Percentiles rank a stretch among this genome's conserved stretches.
phyloP scores from a whole-genome alignment of 1,140 invertebrate genomes.

The Ectropis grisescens region DNA sequence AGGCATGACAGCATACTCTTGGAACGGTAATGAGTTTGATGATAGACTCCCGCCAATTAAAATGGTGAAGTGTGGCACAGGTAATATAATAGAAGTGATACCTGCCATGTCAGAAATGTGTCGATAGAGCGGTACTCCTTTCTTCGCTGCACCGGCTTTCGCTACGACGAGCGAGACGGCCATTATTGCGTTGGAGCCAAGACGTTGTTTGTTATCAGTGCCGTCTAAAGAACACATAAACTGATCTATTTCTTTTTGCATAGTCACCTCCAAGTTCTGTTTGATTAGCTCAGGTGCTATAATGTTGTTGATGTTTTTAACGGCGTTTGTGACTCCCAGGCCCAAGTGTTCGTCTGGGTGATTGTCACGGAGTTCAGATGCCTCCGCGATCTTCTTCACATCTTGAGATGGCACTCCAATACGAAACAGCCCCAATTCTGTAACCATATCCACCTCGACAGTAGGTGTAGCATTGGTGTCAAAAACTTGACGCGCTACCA shows the following conservation, averaged over 20 bases:
- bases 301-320: constrained; percentile 90
- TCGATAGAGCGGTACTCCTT: constrained; percentile 85
- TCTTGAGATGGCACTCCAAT: constrained; percentile 97
- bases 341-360: constrained; percentile 90
- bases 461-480: constrained; percentile 98
- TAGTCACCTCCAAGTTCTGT: constrained; percentile 85
- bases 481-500: constrained; percentile 95
- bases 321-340: constrained; percentile 92
- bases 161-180: constrained; percentile 94
- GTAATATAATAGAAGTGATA: constrained; percentile 90
- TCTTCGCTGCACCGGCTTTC: constrained; percentile 96
- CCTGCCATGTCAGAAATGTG: constrained; percentile 95
- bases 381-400: constrained; percentile 93
- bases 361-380: constrained; percentile 93
- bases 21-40: constrained; percentile 97
- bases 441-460: constrained; percentile 92
- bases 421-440: constrained; percentile 88
- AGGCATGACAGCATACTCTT: constrained; percentile 95
- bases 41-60: constrained; percentile 98
- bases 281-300: constrained; percentile 90
- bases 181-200: constrained; percentile 97
- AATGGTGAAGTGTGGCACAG: constrained; percentile 97
- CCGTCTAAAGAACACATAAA: constrained; percentile 94
- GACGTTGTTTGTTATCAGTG: constrained; percentile 93
- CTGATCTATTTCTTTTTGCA: constrained; percentile 93